phyloP scores from a whole-genome alignment of 2,797 vertebrate species.

The Phyllotis vaccarum region DNA sequence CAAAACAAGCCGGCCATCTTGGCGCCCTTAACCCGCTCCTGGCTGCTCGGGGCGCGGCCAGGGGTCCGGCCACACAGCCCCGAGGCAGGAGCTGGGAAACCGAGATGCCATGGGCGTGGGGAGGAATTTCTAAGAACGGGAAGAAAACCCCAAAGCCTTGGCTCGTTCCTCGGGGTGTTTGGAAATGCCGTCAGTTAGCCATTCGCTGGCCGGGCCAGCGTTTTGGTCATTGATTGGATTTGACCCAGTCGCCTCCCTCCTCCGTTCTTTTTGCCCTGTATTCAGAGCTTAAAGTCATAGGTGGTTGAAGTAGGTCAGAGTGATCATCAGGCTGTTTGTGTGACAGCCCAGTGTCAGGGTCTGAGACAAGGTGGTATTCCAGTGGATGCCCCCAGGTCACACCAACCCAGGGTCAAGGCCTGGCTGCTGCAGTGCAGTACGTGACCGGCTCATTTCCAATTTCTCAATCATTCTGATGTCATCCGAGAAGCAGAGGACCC shows the following conservation, averaged over 20 bases:
- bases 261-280: constrained; percentile 24
- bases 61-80: not conserved
- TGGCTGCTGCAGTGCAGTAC: not conserved
- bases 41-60: not conserved
- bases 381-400: not conserved
- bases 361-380: not conserved
- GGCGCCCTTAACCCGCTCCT: constrained; percentile 57
- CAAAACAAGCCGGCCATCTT: constrained; percentile 73
- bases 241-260: not conserved
- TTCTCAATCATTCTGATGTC: not conserved
- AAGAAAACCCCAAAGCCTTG: not conserved
- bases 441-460: not conserved
- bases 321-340: not conserved
- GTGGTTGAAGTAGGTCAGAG: not conserved
- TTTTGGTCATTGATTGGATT: not conserved
- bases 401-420: constrained; percentile 5
- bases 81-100: not conserved
- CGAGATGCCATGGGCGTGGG: not conserved
- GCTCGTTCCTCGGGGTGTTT: not conserved
- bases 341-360: not conserved
- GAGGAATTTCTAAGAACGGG: constrained; percentile 4
- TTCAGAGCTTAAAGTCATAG: not conserved
- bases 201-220: not conserved
- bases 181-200: constrained; percentile 1
- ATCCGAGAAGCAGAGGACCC: not conserved